Percentiles rank a stretch among this genome's conserved stretches.
These are phyloP conservation scores for Euwallacea similis DNA, from an alignment of 1,140 invertebrate species.

Conservation along the genomic window DNA sequence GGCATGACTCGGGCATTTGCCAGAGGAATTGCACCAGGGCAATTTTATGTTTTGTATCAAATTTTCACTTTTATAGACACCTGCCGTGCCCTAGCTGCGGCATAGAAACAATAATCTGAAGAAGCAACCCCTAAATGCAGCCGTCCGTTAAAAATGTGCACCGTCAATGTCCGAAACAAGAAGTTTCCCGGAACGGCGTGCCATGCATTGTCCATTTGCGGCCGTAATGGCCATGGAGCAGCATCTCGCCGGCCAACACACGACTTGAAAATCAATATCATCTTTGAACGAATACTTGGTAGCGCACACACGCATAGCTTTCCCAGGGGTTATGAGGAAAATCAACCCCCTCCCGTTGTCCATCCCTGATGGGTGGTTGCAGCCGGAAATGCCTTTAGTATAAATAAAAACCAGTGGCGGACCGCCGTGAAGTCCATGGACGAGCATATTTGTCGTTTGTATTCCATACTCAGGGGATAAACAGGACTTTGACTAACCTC, in stretches of 20 bases:
- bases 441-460: too few relatives aligned
- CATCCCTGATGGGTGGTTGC: slow-evolving; percentile 20
- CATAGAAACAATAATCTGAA: too few relatives aligned
- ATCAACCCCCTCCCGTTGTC: slow-evolving; percentile 13
- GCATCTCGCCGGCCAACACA: slow-evolving; percentile 44
- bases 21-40: too few relatives aligned
- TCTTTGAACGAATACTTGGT: slow-evolving; percentile 54
- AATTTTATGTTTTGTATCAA: too few relatives aligned
- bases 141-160: slow-evolving; percentile 31
- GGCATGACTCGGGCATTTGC: neutral
- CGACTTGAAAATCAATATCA: slow-evolving; percentile 55
- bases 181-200: neutral
- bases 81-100: too few relatives aligned
- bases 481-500: too few relatives aligned
- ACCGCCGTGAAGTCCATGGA: neutral
- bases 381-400: slow-evolving; percentile 17
- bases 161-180: slow-evolving; percentile 22
- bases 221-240: slow-evolving; percentile 28
- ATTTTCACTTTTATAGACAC: too few relatives aligned
- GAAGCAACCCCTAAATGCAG: neutral
- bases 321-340: slow-evolving; percentile 43
- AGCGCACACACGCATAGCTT: slow-evolving; percentile 53
- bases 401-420: slow-evolving; percentile 20
- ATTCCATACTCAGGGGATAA: too few relatives aligned
- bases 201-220: slow-evolving; percentile 30